phyloP scores from a whole-genome alignment of 2,797 vertebrate species.

The Salmo trutta region DNA sequence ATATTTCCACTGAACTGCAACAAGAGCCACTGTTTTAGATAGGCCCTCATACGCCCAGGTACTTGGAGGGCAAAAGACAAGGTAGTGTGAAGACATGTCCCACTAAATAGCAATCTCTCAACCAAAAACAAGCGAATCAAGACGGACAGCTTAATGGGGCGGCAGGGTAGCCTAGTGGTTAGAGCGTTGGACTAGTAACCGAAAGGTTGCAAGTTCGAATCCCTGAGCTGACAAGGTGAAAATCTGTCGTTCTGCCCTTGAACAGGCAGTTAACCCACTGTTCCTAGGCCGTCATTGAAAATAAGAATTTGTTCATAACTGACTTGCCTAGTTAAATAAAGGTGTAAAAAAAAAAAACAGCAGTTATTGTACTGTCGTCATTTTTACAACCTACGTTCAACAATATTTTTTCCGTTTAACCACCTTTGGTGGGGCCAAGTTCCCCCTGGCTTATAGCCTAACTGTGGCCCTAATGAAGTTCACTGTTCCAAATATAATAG shows the following conservation, averaged over 20 bases:
- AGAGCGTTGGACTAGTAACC: no score
- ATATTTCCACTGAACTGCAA: not conserved
- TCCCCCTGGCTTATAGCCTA: not conserved
- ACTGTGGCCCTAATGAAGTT: conserved; percentile 9
- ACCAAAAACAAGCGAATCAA: not conserved
- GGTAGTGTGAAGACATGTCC: not conserved
- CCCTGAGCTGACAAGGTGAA: no score
- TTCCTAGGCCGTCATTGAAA: no score
- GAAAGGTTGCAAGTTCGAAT: no score
- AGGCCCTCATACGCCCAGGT: not conserved
- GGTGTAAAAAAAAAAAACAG: not conserved
- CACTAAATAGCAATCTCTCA: not conserved
- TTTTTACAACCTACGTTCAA: conserved; percentile 12
- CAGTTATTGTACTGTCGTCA: not conserved
- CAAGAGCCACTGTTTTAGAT: not conserved
- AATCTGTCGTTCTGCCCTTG: no score
- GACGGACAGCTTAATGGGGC: conserved; percentile 3
- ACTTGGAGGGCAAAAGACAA: not conserved
- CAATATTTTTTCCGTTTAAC: conserved; percentile 13
- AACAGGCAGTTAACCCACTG: no score
- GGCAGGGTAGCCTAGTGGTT: no score
- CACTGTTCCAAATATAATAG: conserved; percentile 1
- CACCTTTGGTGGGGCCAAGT: not conserved
- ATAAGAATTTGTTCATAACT: no score
- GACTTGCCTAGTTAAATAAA: no score